phyloP scores from a whole-genome alignment of 2,888 invertebrate genomes.

The Helicoverpa assulta region DNA sequence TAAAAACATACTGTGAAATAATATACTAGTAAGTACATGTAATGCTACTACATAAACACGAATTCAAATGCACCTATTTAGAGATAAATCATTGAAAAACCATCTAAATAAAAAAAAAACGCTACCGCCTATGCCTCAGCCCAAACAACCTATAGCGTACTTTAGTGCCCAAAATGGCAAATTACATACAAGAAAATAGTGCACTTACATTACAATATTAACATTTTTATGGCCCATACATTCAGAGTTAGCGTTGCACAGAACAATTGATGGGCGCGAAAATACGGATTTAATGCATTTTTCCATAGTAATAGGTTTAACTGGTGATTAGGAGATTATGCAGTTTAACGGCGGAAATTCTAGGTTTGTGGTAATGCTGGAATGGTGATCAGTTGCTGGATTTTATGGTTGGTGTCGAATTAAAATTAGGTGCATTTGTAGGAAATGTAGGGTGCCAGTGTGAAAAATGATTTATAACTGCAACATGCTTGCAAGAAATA shows the following conservation, averaged over 20 bases:
- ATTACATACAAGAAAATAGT: conserved; percentile 88
- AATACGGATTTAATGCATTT: conserved; percentile 82
- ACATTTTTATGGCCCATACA: conserved; percentile 88
- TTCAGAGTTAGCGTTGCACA: conserved; percentile 78
- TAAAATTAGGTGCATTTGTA: not conserved
- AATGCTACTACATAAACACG: too few relatives aligned
- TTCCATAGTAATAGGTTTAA: conserved; percentile 69
- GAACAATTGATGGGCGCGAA: conserved; percentile 82
- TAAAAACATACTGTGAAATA: too few relatives aligned
- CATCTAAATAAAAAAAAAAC: too few relatives aligned
- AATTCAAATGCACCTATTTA: too few relatives aligned
- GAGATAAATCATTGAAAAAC: too few relatives aligned
- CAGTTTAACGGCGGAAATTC: conserved; percentile 48
- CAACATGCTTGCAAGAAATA: too few relatives aligned
- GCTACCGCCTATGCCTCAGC: conserved; percentile 44
- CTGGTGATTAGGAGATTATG: conserved; percentile 70
- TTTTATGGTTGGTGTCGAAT: not conserved
- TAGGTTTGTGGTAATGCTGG: not conserved
- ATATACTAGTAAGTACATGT: too few relatives aligned
- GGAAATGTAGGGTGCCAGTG: too few relatives aligned
- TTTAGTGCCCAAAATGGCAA: conserved; percentile 87
- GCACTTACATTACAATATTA: conserved; percentile 88
- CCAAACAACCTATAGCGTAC: conserved; percentile 69
- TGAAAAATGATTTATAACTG: too few relatives aligned
- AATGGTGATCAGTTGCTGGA: not conserved